A percentile compares a stretch with the other conserved stretches of the same genome.
Evolutionary conservation across 2,888 invertebrate genomes (phyloP).

Genomic region (Graphium colonna): DNA sequence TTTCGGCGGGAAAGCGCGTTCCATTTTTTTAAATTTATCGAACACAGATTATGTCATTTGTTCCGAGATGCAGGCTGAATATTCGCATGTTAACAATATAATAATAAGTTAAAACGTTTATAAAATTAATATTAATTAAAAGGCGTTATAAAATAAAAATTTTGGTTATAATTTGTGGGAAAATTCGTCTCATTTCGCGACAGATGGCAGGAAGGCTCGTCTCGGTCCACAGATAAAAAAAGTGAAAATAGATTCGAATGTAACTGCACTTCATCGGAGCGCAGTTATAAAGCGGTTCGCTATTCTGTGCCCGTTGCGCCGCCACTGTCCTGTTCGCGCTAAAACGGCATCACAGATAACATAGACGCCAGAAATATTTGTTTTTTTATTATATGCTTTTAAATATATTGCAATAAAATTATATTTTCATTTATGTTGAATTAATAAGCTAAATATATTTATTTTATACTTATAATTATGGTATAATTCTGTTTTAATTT

Average conservation of each 20-base stretch:
- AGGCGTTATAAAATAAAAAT: no score
- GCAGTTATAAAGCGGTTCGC: constrained; percentile 13
- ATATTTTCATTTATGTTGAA: no score
- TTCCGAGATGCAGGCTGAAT: not conserved
- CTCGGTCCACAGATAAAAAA: not conserved
- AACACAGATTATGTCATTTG: constrained; percentile 2
- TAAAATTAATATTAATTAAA: no score
- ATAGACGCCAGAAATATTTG: not conserved
- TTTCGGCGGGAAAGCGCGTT: constrained; percentile 14
- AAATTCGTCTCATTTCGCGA: no score
- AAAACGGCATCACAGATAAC: constrained; percentile 1
- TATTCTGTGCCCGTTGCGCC: not conserved
- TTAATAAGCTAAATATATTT: no score
- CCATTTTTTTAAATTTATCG: constrained; percentile 3
- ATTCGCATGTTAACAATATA: not conserved
- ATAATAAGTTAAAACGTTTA: no score
- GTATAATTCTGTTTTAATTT: no score
- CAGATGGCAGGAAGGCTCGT: not conserved
- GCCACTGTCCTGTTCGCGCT: constrained; percentile 4
- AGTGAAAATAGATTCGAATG: not conserved
- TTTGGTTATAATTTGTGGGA: no score
- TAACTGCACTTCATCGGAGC: constrained; percentile 8
- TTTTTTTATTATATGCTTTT: no score
- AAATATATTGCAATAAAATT: no score
- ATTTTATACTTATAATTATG: no score